phyloP scores from a whole-genome alignment of 1,140 invertebrate genomes.

The Oscheius sp. region DNA sequence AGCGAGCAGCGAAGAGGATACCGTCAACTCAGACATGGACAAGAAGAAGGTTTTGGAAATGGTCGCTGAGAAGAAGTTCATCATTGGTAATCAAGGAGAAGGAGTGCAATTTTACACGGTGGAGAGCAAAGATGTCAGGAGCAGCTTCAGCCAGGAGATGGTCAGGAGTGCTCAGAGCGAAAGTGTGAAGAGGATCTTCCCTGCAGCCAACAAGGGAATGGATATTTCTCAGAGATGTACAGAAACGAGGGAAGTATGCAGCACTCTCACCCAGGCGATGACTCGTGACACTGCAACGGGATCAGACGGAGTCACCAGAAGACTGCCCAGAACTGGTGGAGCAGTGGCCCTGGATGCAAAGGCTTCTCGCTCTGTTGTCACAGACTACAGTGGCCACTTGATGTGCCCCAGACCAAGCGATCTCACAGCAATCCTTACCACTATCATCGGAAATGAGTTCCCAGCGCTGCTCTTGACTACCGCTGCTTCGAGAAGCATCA shows the following conservation, averaged over 20 bases:
- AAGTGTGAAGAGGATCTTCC: constrained; percentile 9
- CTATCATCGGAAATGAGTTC: constrained; percentile 33
- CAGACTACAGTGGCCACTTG: not conserved
- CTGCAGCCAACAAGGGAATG: constrained; percentile 16
- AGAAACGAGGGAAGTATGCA: not conserved
- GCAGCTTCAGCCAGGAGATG: constrained; percentile 23
- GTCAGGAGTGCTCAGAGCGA: constrained; percentile 10
- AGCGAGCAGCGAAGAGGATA: constrained; percentile 25
- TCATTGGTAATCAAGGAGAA: constrained; percentile 13
- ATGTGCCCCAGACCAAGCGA: constrained; percentile 30
- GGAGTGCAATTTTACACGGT: constrained; percentile 4
- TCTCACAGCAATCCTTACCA: constrained; percentile 13
- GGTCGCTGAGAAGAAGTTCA: constrained; percentile 11
- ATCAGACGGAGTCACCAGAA: constrained; percentile 1
- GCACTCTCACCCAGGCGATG: not conserved
- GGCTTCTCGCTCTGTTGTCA: constrained; percentile 18
- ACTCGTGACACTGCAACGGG: not conserved
- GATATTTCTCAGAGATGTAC: constrained; percentile 8
- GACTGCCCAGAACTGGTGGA: constrained; percentile 24
- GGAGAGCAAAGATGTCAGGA: not conserved
- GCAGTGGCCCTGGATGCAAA: constrained; percentile 12
- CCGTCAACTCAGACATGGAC: constrained; percentile 7
- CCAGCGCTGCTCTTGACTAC: constrained; percentile 11
- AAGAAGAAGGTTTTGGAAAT: constrained; percentile 14
- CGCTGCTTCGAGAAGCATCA: not conserved